Conservation (phyloP, 35 echinoderm and acorn worm genomes). For the Heliocidaris erythrogramma region DNA sequence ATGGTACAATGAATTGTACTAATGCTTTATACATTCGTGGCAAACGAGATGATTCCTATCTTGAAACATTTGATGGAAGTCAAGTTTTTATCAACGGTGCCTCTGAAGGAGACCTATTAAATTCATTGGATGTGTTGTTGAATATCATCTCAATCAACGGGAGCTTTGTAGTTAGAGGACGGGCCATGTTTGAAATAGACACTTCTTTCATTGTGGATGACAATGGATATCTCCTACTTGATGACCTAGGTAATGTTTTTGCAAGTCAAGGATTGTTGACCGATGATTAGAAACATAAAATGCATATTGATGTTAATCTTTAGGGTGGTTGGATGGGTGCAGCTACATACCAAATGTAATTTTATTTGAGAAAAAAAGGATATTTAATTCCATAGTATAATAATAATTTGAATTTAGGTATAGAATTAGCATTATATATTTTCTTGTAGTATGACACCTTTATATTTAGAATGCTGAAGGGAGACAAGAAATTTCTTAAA, state of each 20-base stretch:
- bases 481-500: too few species aligned
- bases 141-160: neutral
- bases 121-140: neutral
- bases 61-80: neutral
- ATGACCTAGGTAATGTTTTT: neutral
- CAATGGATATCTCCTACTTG: constrained; percentile 36
- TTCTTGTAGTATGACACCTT: too few species aligned
- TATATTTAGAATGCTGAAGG: too few species aligned
- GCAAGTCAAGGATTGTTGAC: too few species aligned
- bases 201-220: constrained; percentile 38
- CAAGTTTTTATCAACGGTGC: constrained; percentile 5
- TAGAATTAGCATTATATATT: too few species aligned
- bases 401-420: too few species aligned
- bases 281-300: too few species aligned
- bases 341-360: too few species aligned
- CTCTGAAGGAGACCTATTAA: neutral
- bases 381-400: too few species aligned
- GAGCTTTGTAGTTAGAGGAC: neutral
- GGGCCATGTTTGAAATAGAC: neutral
- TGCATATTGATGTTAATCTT: too few species aligned
- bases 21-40: neutral
- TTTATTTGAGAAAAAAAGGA: too few species aligned
- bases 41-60: neutral
- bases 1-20: neutral
- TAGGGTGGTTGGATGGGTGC: too few species aligned